Evolutionary conservation across 2,888 invertebrate species (phyloP).

Genomic region (Dendrolimus houi): DNA sequence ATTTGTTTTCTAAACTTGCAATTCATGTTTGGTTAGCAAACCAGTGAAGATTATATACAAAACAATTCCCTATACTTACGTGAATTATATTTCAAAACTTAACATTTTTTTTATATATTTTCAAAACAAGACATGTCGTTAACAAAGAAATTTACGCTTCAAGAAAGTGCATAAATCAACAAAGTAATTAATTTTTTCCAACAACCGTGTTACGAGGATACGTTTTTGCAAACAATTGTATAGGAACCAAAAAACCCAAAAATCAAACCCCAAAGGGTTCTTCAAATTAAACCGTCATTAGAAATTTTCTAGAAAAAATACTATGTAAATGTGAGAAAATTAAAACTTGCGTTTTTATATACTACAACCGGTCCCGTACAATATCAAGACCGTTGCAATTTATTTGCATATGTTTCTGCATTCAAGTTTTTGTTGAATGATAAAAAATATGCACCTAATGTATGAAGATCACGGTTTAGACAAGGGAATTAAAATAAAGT

Average conservation of each 20-base stretch:
- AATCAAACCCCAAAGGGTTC: constrained; percentile 75
- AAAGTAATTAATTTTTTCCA: constrained; percentile 65
- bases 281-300: constrained; percentile 75
- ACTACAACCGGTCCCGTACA: constrained; percentile 31
- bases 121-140: constrained; percentile 6
- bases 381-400: constrained; percentile 55
- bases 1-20: no score
- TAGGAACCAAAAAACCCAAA: constrained; percentile 39
- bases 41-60: no score
- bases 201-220: constrained; percentile 70
- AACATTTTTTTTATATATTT: no score
- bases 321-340: constrained; percentile 71
- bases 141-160: constrained; percentile 34
- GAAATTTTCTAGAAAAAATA: constrained; percentile 52
- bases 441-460: constrained; percentile 1
- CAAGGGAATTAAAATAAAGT: not conserved
- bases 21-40: no score
- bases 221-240: constrained; percentile 67
- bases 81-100: no score
- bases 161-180: constrained; percentile 60
- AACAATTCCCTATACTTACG: no score
- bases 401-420: constrained; percentile 55
- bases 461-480: not conserved
- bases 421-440: not conserved
- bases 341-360: constrained; percentile 49